Conservation (phyloP, 37 sponge, comb jelly and placozoan genomes). For the Theonella swinhoei region DNA sequence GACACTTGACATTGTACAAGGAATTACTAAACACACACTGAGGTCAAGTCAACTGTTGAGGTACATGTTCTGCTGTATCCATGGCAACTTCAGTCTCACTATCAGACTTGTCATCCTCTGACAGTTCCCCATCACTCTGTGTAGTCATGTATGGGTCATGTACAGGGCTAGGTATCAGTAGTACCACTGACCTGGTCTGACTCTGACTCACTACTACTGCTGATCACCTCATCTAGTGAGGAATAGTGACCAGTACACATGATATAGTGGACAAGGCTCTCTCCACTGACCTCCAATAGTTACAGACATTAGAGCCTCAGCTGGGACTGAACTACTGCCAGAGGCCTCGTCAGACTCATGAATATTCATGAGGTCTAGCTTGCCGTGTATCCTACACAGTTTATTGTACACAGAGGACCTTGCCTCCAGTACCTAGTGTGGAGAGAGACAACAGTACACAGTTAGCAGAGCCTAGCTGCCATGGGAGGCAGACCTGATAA, state of each 20-base stretch:
- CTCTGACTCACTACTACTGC: too few relatives aligned
- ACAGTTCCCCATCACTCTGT: not conserved
- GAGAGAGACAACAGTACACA: not conserved
- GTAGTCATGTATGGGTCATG: too few relatives aligned
- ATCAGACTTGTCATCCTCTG: not conserved
- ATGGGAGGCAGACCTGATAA: not conserved
- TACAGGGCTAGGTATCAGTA: too few relatives aligned
- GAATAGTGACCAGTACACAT: too few relatives aligned
- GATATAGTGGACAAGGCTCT: too few relatives aligned
- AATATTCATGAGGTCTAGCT: conserved; percentile 49
- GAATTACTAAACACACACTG: too few relatives aligned
- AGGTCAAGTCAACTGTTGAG: not conserved
- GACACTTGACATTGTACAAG: too few relatives aligned
- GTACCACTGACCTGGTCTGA: not conserved
- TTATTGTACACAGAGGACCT: conserved; percentile 20
- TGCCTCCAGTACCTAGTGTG: conserved; percentile 37
- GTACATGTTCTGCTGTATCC: not conserved
- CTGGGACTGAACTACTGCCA: not conserved
- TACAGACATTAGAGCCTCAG: conserved; percentile 8
- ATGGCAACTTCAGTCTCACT: not conserved
- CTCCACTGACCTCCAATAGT: conserved; percentile 32
- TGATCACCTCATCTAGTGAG: too few relatives aligned
- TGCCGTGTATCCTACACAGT: conserved; percentile 55
- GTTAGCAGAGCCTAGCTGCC: too few relatives aligned
- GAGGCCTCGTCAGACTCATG: conserved; percentile 16